phyloP scores from a whole-genome alignment of 1,140 invertebrate species.

The Drosophila kohkoa region DNA sequence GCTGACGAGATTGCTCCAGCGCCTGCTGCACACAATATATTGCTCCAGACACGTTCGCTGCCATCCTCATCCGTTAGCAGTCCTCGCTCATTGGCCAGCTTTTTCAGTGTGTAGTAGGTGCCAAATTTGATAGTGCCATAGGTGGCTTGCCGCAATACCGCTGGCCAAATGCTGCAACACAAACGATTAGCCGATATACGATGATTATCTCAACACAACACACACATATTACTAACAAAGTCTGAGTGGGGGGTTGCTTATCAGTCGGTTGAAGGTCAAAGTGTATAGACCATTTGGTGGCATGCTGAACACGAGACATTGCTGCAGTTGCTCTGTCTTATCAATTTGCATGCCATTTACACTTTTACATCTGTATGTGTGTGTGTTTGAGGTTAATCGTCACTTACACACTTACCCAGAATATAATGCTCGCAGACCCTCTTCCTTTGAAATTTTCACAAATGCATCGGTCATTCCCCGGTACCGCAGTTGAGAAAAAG shows the following conservation, averaged over 20 bases:
- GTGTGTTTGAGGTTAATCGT: not conserved
- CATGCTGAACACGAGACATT: constrained; percentile 33
- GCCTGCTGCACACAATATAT: constrained; percentile 93
- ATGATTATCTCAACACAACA: constrained; percentile 13
- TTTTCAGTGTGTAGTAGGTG: constrained; percentile 96
- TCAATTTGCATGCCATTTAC: constrained; percentile 29
- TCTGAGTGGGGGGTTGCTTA: constrained; percentile 52
- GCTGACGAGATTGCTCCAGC: constrained; percentile 95
- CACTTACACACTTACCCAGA: constrained; percentile 88
- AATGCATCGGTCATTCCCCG: constrained; percentile 97
- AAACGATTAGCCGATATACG: constrained; percentile 20
- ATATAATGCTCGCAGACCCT: constrained; percentile 92
- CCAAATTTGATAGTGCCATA: constrained; percentile 99
- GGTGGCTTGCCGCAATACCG: constrained; percentile 95
- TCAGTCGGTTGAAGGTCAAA: constrained; percentile 53
- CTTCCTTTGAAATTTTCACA: constrained; percentile 91
- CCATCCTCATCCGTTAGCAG: constrained; percentile 86
- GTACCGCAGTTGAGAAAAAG: constrained; percentile 92
- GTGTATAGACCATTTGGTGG: constrained; percentile 42
- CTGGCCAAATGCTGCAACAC: constrained; percentile 92
- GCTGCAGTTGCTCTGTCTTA: constrained; percentile 31
- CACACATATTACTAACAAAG: constrained; percentile 45
- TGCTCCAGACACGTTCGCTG: constrained; percentile 91
- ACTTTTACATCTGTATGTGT: not conserved
- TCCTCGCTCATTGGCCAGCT: constrained; percentile 87